Evolutionary conservation across 1,140 invertebrate genomes (phyloP).

Genomic region (Dolichoris vasculosae): DNA sequence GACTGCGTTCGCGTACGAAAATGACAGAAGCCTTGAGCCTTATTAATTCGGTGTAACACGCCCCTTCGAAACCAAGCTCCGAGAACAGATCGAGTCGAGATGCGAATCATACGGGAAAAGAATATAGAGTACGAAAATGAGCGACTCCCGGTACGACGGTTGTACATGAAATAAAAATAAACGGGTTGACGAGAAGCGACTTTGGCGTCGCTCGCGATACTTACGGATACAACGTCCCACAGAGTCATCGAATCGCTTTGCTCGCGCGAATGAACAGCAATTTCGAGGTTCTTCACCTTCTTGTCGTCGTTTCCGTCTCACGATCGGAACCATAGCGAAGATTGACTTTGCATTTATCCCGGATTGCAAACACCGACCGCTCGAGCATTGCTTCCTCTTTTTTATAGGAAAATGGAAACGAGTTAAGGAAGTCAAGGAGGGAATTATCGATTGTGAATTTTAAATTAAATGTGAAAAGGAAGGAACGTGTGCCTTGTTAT

Average conservation of each 20-base stretch:
- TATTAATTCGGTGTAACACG: not conserved
- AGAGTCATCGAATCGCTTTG: not conserved
- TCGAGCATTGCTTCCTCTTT: not conserved
- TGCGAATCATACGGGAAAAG: not conserved
- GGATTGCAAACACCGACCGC: not conserved
- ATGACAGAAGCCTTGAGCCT: not conserved
- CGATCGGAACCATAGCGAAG: not conserved
- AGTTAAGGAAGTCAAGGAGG: not conserved
- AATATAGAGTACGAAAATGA: not conserved
- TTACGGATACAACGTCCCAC: not conserved
- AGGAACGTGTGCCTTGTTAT: not conserved
- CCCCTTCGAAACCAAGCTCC: no score
- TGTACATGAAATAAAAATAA: conserved; percentile 39
- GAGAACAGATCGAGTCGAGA: not conserved
- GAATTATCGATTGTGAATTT: not conserved
- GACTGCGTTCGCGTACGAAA: no score
- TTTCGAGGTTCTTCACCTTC: conserved; percentile 39
- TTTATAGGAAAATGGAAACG: not conserved
- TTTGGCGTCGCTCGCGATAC: not conserved
- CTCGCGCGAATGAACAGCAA: not conserved
- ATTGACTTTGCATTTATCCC: conserved; percentile 4
- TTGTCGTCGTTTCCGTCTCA: not conserved
- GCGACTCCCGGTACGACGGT: not conserved
- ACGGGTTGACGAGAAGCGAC: conserved; percentile 21
- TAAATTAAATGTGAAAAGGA: not conserved